Evolutionary conservation across 2,113 vertebrate genomes (phyloP), one percentile per base, ranked within the genome.

Genomic region (Carollia perspicillata): DNA sequence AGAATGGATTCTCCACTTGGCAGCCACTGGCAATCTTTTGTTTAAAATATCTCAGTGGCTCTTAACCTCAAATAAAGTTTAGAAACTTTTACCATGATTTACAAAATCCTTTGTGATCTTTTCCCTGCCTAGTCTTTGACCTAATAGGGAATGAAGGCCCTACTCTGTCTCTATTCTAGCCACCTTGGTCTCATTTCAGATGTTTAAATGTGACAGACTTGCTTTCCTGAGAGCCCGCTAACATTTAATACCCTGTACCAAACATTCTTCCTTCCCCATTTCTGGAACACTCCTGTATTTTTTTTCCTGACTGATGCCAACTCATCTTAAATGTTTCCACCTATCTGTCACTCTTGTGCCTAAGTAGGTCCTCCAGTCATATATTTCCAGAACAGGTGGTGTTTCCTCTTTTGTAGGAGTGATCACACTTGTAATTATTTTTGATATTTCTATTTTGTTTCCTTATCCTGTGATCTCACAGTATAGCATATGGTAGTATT

Each of bases 371-470:
- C 37, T 30, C 40, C 14, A 49, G 26, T 53, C 44, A 78, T 55
- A 60, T 66, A 58, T 78, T 89, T 78, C 8, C 58, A 69, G 33
- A 93, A 66, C 53, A 93, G 58, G 4, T 94, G 92, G 49, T 60
- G 26, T 93, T 74, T 91, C 53, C 35, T 30, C 40, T 93, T 95
- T 89, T 49, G 8, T 44, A 53, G 18, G 84, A 78, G 5, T 47
- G 20, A 89, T 86, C 72, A 84, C 47, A 86, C 68, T 85, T 94
- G 23, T 8, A 90, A 87, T 80, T 95, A 92, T 92, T 95, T 97
- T 95, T 91, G 13, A 93, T 96, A 85, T 81, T 93, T 95, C 84
- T 93, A 55, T 86, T 96, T 94, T 83, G n/a, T 51, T 80, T 66
- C 33, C 72, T 69, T 75, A 47, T 83, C 93, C 53, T 94, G 68